Evolutionary conservation across 2,797 vertebrate species (phyloP).

Genomic region (Acanthiza pusilla): DNA sequence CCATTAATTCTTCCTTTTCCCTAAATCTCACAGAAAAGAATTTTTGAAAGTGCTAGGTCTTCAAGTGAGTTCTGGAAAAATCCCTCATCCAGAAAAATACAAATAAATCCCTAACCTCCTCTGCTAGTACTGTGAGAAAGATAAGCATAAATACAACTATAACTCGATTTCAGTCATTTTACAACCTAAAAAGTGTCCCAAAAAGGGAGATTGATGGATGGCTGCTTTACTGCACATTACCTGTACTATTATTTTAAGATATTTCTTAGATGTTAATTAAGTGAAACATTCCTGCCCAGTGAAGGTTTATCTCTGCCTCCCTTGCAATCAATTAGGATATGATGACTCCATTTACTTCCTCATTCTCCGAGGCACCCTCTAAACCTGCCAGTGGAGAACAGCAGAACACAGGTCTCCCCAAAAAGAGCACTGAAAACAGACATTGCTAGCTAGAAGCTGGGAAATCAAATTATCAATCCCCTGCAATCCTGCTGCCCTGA

Average conservation of each 20-base stretch:
- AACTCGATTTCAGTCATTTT: neutral
- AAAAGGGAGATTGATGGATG: neutral
- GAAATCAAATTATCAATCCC: neutral
- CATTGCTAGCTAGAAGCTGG: neutral
- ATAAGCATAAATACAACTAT: neutral
- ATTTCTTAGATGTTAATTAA: neutral
- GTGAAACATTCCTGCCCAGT: neutral
- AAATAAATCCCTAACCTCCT: neutral
- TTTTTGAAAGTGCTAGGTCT: neutral
- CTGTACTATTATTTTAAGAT: neutral
- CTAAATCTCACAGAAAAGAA: neutral
- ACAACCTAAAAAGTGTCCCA: neutral
- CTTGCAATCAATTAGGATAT: neutral
- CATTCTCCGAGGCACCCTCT: neutral
- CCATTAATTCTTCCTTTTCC: neutral
- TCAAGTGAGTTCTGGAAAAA: neutral
- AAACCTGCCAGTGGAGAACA: neutral
- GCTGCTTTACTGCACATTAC: neutral
- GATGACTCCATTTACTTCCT: neutral
- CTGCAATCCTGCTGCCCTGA: neutral
- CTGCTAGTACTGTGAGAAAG: neutral
- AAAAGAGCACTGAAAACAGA: neutral
- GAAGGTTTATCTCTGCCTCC: neutral
- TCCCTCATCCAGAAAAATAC: neutral
- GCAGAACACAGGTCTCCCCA: neutral